Conservation (phyloP, 2,797 vertebrate species). For the Rhinophrynus dorsalis region DNA sequence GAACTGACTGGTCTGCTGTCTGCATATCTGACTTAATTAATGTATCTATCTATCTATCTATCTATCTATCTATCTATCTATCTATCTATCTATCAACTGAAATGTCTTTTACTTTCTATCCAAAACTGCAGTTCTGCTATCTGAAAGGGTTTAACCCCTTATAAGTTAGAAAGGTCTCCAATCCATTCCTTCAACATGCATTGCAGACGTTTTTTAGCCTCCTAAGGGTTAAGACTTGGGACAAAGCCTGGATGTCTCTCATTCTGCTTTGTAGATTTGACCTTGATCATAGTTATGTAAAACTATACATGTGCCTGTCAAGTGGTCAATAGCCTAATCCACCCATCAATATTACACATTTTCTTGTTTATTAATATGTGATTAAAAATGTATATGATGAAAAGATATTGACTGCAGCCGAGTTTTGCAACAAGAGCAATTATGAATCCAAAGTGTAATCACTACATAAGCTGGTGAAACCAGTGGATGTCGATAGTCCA, state of each 20-base stretch:
- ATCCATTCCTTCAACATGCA: too few relatives aligned
- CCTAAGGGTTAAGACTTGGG: not conserved
- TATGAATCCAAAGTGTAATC: slow-evolving; percentile 65
- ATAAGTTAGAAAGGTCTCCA: too few relatives aligned
- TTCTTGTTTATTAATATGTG: slow-evolving; percentile 81
- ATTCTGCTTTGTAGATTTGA: slow-evolving; percentile 66
- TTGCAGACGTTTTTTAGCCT: too few relatives aligned
- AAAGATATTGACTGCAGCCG: slow-evolving; percentile 72
- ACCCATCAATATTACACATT: slow-evolving; percentile 74
- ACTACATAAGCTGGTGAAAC: slow-evolving; percentile 58
- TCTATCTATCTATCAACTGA: too few relatives aligned
- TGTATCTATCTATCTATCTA: too few relatives aligned
- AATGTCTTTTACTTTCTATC: too few relatives aligned
- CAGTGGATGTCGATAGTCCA: slow-evolving; percentile 65
- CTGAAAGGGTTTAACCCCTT: too few relatives aligned
- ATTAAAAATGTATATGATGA: slow-evolving; percentile 84
- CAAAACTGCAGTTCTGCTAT: too few relatives aligned
- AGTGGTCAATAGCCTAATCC: slow-evolving; percentile 79
- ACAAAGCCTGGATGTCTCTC: slow-evolving; percentile 54
- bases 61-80: too few relatives aligned
- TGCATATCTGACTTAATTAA: too few relatives aligned
- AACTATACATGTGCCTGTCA: slow-evolving; percentile 59
- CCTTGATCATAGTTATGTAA: slow-evolving; percentile 73
- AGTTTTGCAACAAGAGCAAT: slow-evolving; percentile 76
- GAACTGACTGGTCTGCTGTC: too few relatives aligned